Evolutionary conservation across 2,797 vertebrate species (phyloP), one percentile per base, ranked within the genome.

Genomic region (Onychomys arenicola): DNA sequence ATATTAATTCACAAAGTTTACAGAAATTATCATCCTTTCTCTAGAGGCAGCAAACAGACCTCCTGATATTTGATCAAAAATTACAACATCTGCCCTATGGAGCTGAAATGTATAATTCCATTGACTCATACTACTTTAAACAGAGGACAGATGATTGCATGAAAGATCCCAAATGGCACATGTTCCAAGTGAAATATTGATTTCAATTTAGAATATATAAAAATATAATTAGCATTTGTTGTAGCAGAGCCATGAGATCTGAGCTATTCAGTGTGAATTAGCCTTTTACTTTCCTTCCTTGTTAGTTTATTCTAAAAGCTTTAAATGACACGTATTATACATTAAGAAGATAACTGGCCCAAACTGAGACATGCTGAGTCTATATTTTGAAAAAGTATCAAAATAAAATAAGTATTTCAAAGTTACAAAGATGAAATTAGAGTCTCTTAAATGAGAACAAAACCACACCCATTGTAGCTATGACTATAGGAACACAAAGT

Each of bases 191-290:
- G 23, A n/a, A 77, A 25, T 7, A 77, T 43, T 84, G 63, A 78
- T 75, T 91, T 87, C 34, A 34, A 82, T 52, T 87, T 87, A 6
- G n/a, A 91, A 89, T 63, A 88, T 61, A 8, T 83, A 67, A 69
- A 91, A 71, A 27, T 75, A 11, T 46, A 59, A 92, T 19, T 59
- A 78, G 25, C 6, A 1, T 61, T 95, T 55, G 85, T 55, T 90
- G 25, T 2, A 14, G 29, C 1, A 81, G 23, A 73, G 17, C 4
- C 73, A 23, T 49, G 65, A 8, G 23, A 43, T 11, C 34, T 84
- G 29, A 6, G 2, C n/a, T 57, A 29, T 78, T 90, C 49, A 67
- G 73, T 89, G 29, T 93, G 37, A 85, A 32, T 71, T 46, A 46
- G 14, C 19, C 27, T 49, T 61, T 8, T 34, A n/a, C 85, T 77